A percentile compares a stretch with the other conserved stretches of the same genome.
Evolutionary conservation across 1,140 invertebrate species (phyloP).

Genomic region (Chlorops oryzae): DNA sequence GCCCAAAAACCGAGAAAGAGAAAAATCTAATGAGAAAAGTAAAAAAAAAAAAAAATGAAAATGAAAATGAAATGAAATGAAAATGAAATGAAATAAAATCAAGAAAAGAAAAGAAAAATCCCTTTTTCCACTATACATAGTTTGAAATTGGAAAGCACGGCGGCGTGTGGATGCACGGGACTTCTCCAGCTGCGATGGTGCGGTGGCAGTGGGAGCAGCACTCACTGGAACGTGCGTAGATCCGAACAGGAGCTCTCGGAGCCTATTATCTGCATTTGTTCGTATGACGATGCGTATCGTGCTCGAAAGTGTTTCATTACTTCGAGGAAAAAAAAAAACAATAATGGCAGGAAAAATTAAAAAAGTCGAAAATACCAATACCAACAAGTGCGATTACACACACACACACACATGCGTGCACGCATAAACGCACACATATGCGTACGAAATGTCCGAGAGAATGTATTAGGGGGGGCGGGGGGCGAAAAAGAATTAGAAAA

Average conservation of each 20-base stretch:
- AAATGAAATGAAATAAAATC: no score
- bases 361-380: slow-evolving; percentile 1
- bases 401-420: slow-evolving; percentile 18
- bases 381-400: slow-evolving; percentile 17
- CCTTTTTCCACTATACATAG: neutral
- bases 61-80: neutral
- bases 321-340: neutral
- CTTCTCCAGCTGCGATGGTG: neutral
- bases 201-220: neutral
- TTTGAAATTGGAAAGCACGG: slow-evolving; percentile 4
- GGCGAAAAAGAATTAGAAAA: no score
- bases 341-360: neutral
- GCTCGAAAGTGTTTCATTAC: slow-evolving; percentile 9
- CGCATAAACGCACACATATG: slow-evolving; percentile 9
- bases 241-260: no score
- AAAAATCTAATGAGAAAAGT: slow-evolving; percentile 6
- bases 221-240: no score
- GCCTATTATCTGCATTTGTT: slow-evolving; percentile 5
- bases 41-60: neutral
- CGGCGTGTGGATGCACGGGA: neutral
- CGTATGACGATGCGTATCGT: no score
- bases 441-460: no score
- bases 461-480: no score
- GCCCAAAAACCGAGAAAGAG: neutral
- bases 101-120: slow-evolving; percentile 7